Conservation (phyloP, 2,797 vertebrate species). For the Cyclura pinguis region DNA sequence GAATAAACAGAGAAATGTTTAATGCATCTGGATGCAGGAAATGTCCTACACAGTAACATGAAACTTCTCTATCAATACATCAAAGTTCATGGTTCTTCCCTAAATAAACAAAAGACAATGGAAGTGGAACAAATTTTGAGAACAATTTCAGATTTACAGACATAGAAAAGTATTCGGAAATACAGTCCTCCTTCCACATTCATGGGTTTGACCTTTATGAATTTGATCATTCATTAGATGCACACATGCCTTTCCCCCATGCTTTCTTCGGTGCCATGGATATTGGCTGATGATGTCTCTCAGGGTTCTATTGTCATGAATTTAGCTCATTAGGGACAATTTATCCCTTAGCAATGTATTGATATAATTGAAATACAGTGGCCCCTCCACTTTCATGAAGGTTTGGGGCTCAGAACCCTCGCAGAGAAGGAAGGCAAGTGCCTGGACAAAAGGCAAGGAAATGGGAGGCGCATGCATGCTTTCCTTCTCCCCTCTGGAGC, state of each 20-base stretch:
- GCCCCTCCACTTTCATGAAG: no score
- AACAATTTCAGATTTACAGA: not conserved
- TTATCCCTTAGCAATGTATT: not conserved
- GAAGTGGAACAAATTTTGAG: constrained; percentile 10
- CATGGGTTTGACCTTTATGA: no score
- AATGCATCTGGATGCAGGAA: constrained; percentile 48
- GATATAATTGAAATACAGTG: constrained; percentile 33
- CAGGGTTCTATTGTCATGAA: not conserved
- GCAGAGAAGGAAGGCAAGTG: no score
- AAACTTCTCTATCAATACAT: constrained; percentile 36
- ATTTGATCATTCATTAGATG: no score
- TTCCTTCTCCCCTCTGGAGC: no score
- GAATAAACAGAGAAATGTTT: constrained; percentile 65
- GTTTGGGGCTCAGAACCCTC: no score
- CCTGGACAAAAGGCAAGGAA: no score
- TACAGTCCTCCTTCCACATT: no score
- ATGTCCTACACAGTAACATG: not conserved
- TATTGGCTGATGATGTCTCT: not conserved
- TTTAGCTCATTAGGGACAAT: constrained; percentile 44
- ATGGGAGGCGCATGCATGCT: no score
- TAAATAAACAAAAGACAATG: constrained; percentile 50
- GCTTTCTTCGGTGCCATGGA: no score
- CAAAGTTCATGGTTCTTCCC: constrained; percentile 39
- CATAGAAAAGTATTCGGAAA: constrained; percentile 7
- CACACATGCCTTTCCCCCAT: no score